phyloP scores from a whole-genome alignment of 2,113 vertebrate species.

The Dunckerocampus dactyliophorus region DNA sequence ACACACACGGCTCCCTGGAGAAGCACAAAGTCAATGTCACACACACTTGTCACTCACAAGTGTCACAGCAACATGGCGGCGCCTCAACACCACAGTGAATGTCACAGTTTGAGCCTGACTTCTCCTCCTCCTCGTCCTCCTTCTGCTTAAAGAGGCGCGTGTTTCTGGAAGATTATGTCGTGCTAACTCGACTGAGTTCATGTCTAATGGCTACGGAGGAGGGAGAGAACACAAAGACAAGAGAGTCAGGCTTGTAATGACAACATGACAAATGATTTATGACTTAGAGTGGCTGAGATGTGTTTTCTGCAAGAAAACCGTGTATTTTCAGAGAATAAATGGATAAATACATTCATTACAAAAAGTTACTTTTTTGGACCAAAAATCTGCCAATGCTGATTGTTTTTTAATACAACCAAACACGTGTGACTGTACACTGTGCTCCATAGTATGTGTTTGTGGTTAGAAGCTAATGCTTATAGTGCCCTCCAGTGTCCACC shows the following conservation, averaged over 20 bases:
- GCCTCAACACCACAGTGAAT: slow-evolving; percentile 60
- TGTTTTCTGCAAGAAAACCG: no score
- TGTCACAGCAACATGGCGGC: slow-evolving; percentile 42
- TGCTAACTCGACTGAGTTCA: slow-evolving; percentile 96
- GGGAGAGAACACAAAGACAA: slow-evolving; percentile 13
- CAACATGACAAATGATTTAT: background rate
- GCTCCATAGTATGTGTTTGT: background rate
- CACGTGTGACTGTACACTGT: background rate
- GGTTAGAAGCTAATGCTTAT: slow-evolving; percentile 9
- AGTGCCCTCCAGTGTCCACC: slow-evolving; percentile 48
- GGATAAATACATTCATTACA: no score
- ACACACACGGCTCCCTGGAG: slow-evolving; percentile 24
- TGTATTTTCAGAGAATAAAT: no score
- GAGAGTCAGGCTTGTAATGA: slow-evolving; percentile 1
- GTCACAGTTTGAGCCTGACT: slow-evolving; percentile 62
- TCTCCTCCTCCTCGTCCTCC: slow-evolving; percentile 30
- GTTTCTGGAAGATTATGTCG: slow-evolving; percentile 79
- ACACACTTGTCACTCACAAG: slow-evolving; percentile 42
- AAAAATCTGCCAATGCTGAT: no score
- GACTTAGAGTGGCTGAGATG: no score
- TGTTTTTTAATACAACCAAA: background rate
- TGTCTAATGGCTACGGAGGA: slow-evolving; percentile 88
- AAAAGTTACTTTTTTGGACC: background rate
- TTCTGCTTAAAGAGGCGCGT: slow-evolving; percentile 43
- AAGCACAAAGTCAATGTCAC: slow-evolving; percentile 48